Conservation (phyloP, 35 echinoderm and acorn worm genomes). For the Heliocidaris tuberculata region DNA sequence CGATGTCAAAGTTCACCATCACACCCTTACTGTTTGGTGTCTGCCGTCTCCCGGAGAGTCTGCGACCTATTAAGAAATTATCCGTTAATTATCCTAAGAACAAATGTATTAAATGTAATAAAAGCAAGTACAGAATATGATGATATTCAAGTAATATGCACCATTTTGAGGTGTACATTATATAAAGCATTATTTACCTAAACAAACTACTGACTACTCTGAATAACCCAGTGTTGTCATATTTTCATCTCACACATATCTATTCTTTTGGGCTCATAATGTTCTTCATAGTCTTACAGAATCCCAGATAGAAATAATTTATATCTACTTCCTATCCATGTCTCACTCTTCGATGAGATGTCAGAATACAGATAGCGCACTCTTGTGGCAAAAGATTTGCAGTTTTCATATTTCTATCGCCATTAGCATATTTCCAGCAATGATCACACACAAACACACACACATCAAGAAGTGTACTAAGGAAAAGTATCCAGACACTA, state of each 20-base stretch:
- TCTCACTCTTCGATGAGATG: neutral
- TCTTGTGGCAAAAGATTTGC: neutral
- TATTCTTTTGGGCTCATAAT: no score
- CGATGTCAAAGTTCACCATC: slow-evolving; percentile 61
- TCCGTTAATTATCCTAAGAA: neutral
- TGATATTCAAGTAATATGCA: no score
- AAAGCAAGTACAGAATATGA: no score
- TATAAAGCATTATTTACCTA: no score
- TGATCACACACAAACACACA: neutral
- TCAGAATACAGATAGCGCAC: neutral
- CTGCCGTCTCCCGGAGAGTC: neutral
- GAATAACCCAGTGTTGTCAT: no score
- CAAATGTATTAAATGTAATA: no score
- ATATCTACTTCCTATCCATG: no score
- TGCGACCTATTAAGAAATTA: neutral
- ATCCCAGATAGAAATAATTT: no score
- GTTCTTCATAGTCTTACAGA: no score
- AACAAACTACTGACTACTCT: no score
- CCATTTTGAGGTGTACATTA: no score
- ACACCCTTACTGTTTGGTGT: slow-evolving; percentile 56
- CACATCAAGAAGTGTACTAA: neutral
- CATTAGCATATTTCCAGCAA: neutral
- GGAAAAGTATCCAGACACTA: neutral
- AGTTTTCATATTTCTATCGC: neutral
- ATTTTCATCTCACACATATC: no score